phyloP scores from a whole-genome alignment of 1,140 invertebrate species.

The Polypedilum vanderplanki region DNA sequence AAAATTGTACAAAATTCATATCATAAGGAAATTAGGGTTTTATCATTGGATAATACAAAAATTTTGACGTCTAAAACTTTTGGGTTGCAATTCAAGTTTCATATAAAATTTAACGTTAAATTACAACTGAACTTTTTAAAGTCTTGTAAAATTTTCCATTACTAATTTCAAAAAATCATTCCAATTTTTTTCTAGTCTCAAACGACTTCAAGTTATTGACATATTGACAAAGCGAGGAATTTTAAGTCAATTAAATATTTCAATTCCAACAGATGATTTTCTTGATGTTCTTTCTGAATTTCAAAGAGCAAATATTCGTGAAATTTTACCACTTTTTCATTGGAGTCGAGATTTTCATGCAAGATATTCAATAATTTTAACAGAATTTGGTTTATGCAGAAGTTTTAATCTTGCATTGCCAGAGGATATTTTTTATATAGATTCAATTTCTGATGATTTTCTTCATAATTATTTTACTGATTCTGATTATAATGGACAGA shows the following conservation, averaged over 20 bases:
- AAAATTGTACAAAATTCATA: too few species aligned
- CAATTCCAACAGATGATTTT: not conserved
- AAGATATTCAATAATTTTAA: not conserved
- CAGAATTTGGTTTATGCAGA: not conserved
- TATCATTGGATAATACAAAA: too few species aligned
- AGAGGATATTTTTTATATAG: not conserved
- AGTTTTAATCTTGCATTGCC: not conserved
- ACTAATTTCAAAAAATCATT: too few species aligned
- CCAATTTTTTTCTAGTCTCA: not conserved
- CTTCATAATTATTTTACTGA: not conserved
- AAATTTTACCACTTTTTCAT: not conserved
- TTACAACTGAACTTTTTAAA: too few species aligned
- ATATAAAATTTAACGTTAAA: too few species aligned
- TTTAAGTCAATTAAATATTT: not conserved
- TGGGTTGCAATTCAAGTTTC: too few species aligned
- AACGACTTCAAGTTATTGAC: not conserved
- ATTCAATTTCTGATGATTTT: not conserved
- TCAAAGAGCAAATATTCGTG: not conserved
- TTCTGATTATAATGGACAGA: not conserved
- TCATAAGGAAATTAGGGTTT: too few species aligned
- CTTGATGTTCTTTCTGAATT: not conserved
- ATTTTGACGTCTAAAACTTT: too few species aligned
- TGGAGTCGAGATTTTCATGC: not conserved
- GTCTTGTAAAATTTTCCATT: too few species aligned
- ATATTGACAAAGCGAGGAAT: not conserved